phyloP scores from a whole-genome alignment of 1,140 invertebrate species.

The Macrosteles quadrilineatus region DNA sequence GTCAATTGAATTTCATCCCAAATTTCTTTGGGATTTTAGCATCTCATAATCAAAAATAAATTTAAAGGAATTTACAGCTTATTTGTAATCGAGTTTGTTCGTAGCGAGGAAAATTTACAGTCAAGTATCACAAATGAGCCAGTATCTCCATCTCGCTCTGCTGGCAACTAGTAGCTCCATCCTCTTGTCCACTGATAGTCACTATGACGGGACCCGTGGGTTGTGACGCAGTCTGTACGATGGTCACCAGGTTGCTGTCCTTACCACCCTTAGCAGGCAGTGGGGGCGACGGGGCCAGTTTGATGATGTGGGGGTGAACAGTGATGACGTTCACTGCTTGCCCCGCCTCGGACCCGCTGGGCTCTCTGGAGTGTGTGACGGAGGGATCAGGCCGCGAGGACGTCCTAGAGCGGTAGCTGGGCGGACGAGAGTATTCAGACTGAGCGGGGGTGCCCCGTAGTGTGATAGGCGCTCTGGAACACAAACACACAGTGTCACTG shows the following conservation, averaged over 20 bases:
- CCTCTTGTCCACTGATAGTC: conserved; percentile 54
- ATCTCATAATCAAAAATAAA: neutral
- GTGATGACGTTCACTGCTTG: conserved; percentile 35
- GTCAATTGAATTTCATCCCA: neutral
- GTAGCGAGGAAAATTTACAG: neutral
- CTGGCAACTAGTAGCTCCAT: conserved; percentile 35
- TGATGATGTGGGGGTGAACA: conserved; percentile 41
- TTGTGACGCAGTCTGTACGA: conserved; percentile 62
- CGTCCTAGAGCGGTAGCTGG: conserved; percentile 59
- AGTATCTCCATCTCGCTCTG: conserved; percentile 58
- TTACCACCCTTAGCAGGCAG: conserved; percentile 43
- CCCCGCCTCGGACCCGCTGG: conserved; percentile 43
- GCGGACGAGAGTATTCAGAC: conserved; percentile 56
- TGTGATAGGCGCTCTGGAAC: conserved; percentile 39
- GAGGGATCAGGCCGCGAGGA: conserved; percentile 41
- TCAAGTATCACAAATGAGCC: conserved; percentile 54
- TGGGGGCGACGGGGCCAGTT: conserved; percentile 40
- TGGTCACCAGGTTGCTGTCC: conserved; percentile 61
- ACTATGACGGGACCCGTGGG: conserved; percentile 51
- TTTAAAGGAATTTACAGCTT: neutral
- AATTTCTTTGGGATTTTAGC: neutral
- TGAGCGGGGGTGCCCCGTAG: conserved; percentile 26
- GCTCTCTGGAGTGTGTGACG: conserved; percentile 48
- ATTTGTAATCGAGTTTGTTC: neutral
- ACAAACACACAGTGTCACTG: conserved; percentile 1